Evolutionary conservation across 1,140 invertebrate genomes (phyloP).

Genomic region (Camponotus floridanus): DNA sequence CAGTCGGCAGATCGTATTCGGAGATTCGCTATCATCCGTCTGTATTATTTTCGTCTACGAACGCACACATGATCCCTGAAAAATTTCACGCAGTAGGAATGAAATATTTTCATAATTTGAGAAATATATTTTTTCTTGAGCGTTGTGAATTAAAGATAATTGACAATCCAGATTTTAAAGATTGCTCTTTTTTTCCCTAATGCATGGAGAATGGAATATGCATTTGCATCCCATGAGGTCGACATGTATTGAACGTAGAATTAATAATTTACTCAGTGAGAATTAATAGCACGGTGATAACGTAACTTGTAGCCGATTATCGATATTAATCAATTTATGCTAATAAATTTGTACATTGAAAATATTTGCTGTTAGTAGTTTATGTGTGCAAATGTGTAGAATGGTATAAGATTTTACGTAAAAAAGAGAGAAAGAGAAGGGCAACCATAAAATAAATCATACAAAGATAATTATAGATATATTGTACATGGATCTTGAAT

Average conservation of each 20-base stretch:
- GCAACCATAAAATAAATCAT: constrained; percentile 1
- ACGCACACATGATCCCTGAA: not conserved
- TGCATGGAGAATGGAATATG: not conserved
- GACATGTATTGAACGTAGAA: constrained; percentile 19
- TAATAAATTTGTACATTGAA: constrained; percentile 58
- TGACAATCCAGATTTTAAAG: constrained; percentile 16
- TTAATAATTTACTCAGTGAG: constrained; percentile 31
- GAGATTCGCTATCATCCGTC: constrained; percentile 44
- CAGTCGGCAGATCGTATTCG: constrained; percentile 42
- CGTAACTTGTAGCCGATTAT: constrained; percentile 47
- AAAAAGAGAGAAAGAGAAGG: not conserved
- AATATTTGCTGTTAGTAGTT: not conserved
- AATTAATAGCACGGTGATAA: constrained; percentile 44
- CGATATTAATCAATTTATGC: constrained; percentile 43
- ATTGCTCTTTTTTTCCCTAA: not conserved
- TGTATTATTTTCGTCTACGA: constrained; percentile 54
- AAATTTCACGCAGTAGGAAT: not conserved
- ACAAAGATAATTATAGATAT: not conserved
- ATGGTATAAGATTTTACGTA: constrained; percentile 6
- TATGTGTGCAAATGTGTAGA: not conserved
- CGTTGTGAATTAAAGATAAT: not conserved
- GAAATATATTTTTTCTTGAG: not conserved
- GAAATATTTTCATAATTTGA: not conserved
- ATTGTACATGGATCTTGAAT: not conserved
- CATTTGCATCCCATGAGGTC: constrained; percentile 20